Percentiles rank a stretch among this genome's conserved stretches.
phyloP scores from a whole-genome alignment of 2,888 invertebrate species.

The Ypsolopha sequella region DNA sequence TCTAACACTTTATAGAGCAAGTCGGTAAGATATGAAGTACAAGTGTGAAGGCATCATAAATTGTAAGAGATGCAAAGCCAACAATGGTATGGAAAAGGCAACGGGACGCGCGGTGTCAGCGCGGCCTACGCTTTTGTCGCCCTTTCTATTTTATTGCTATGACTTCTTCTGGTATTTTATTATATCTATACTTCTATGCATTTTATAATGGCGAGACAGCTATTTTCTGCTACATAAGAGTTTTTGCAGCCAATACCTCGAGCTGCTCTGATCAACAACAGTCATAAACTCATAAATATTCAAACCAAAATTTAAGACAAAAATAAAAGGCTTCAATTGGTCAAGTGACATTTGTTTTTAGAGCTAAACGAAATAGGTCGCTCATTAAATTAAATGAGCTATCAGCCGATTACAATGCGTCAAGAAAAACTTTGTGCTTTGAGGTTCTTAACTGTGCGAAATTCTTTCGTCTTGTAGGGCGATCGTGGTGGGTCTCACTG shows the following conservation, averaged over 20 bases:
- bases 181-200: constrained; percentile 30
- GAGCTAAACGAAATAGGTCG: constrained; percentile 21
- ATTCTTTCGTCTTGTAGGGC: constrained; percentile 60
- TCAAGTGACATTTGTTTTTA: background rate
- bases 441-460: constrained; percentile 49
- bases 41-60: constrained; percentile 30
- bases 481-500: constrained; percentile 53
- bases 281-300: no score
- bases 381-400: constrained; percentile 63
- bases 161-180: constrained; percentile 57
- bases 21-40: no score
- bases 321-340: background rate
- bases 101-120: constrained; percentile 28
- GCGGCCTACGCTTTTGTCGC: constrained; percentile 35
- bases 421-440: constrained; percentile 50
- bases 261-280: no score
- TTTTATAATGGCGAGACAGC: constrained; percentile 29
- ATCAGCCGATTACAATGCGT: constrained; percentile 47
- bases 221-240: constrained; percentile 3
- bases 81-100: constrained; percentile 41
- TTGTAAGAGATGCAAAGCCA: constrained; percentile 37
- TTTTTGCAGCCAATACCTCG: background rate
- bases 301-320: background rate
- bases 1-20: no score
- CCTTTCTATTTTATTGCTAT: constrained; percentile 53